phyloP scores from a whole-genome alignment of 2,888 invertebrate species.

The Selenia dentaria region DNA sequence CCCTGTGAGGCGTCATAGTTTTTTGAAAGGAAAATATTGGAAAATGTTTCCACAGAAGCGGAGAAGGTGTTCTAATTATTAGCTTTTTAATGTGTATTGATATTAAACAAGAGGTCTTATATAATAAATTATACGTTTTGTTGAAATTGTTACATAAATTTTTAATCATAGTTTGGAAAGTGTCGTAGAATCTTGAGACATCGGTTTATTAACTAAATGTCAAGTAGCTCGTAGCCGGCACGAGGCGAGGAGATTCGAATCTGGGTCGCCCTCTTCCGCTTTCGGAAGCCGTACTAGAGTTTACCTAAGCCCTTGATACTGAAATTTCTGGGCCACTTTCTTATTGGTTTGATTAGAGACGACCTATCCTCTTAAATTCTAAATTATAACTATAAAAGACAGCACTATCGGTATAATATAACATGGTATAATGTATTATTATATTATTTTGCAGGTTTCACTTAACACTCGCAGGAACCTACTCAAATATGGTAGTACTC shows the following conservation, averaged over 20 bases:
- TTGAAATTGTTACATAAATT: not conserved
- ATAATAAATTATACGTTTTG: not conserved
- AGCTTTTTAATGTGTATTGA: not conserved
- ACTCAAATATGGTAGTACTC: too few species aligned
- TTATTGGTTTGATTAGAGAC: not conserved
- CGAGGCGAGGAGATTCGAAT: conserved; percentile 10
- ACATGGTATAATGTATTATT: too few species aligned
- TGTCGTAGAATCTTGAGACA: conserved; percentile 3
- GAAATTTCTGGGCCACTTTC: conserved; percentile 6
- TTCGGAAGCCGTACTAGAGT: conserved; percentile 11
- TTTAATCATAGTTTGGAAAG: not conserved
- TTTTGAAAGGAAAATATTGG: conserved; percentile 54
- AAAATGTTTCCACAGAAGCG: conserved; percentile 55
- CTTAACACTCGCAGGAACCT: too few species aligned
- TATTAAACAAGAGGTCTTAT: not conserved
- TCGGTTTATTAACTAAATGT: conserved; percentile 20
- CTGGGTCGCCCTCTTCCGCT: conserved; percentile 10
- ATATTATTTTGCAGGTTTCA: too few species aligned
- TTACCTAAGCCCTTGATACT: conserved; percentile 2
- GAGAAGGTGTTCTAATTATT: conserved; percentile 34
- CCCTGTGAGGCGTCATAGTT: conserved; percentile 48
- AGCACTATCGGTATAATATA: too few species aligned
- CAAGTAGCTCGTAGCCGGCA: conserved; percentile 14
- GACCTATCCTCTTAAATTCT: not conserved
- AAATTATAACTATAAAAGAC: too few species aligned